Evolutionary conservation across 2,797 vertebrate species (phyloP), one percentile per base, ranked within the genome.

Genomic region (Chloroceryle inda): DNA sequence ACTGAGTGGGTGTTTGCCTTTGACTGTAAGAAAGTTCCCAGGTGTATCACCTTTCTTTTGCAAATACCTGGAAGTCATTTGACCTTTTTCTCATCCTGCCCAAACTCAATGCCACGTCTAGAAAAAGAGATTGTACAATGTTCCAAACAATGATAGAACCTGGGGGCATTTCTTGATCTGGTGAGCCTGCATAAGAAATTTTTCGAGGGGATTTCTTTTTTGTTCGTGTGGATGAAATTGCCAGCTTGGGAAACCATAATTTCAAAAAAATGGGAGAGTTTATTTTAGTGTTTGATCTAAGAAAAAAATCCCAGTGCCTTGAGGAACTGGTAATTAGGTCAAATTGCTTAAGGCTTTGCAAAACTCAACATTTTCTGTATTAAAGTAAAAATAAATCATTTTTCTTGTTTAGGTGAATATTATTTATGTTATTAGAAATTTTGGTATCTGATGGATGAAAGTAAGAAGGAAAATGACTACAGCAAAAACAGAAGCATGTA

Each of bases 21-120:
- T 94, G 72, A 86, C 61, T 91, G 42, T 50, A 80, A 85, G 85
- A 84, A 93, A 86, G 80, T 93, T 95, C 88, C 79, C 90, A 93
- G 66, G 63, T 86, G 42, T 55, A 69, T 78, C 64, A 87, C 9
- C 69, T 94, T 91, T 94, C 96, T 93, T 88, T 97, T 93, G 82
- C 58, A 88, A 92, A 90, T 81, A 81, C 49, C 62, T 88, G 55
- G 33, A 94, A 84, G 37, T 62, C 0, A 0, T 85, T 85, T 92
- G 18, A 56, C 33, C 10, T 19, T 77, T 94, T 92, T 58, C 3
- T 17, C 31, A 52, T 75, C 50, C 26, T 86, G 10, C 15, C 13
- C 26, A 90, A 81, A 86, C 6, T 58, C 62, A 76, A 67, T 13
- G 6, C 5, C 29, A 53, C 2, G 5, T 77, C 37, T 88, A 66